Percentiles rank a stretch among this genome's conserved stretches.
phyloP scores from a whole-genome alignment of 2,888 invertebrate species.

The Microlaimidae sp. region DNA sequence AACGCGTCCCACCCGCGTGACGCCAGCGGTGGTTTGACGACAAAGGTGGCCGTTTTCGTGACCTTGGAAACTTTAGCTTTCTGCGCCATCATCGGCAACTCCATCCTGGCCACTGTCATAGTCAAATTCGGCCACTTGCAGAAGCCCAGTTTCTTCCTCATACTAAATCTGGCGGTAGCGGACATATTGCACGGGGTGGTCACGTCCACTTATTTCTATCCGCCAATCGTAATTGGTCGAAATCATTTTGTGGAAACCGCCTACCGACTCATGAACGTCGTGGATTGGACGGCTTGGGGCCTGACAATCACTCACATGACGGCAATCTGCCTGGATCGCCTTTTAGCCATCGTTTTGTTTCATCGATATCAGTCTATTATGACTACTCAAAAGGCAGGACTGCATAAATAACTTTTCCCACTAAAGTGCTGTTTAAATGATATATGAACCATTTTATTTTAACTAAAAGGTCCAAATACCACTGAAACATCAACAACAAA shows the following conservation, averaged over 20 bases:
- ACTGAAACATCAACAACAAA: too few species aligned
- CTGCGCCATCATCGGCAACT: slow-evolving; percentile 10
- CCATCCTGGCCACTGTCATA: slow-evolving; percentile 8
- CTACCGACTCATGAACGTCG: slow-evolving; percentile 24
- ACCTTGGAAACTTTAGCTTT: slow-evolving; percentile 10
- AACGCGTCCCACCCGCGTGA: too few species aligned
- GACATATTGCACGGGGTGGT: slow-evolving; percentile 11
- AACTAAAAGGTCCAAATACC: too few species aligned
- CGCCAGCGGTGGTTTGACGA: too few species aligned
- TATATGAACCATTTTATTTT: too few species aligned
- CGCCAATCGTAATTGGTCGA: slow-evolving; percentile 12
- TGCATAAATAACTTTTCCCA: too few species aligned
- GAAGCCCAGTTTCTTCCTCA: slow-evolving; percentile 14
- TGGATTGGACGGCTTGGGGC: slow-evolving; percentile 36
- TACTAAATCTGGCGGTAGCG: slow-evolving; percentile 8
- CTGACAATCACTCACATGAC: slow-evolving; percentile 27
- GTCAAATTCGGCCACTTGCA: background rate
- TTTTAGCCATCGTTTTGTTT: slow-evolving; percentile 23
- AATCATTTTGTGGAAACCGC: background rate
- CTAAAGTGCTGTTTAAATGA: too few species aligned
- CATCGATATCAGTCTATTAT: background rate
- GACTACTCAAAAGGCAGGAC: too few species aligned
- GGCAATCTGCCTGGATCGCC: slow-evolving; percentile 32
- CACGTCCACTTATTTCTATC: slow-evolving; percentile 16
- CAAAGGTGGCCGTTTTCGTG: too few species aligned